Percentiles rank a stretch among this genome's conserved stretches.
phyloP scores from a whole-genome alignment of 1,140 invertebrate genomes.

The Anastatus disparis region DNA sequence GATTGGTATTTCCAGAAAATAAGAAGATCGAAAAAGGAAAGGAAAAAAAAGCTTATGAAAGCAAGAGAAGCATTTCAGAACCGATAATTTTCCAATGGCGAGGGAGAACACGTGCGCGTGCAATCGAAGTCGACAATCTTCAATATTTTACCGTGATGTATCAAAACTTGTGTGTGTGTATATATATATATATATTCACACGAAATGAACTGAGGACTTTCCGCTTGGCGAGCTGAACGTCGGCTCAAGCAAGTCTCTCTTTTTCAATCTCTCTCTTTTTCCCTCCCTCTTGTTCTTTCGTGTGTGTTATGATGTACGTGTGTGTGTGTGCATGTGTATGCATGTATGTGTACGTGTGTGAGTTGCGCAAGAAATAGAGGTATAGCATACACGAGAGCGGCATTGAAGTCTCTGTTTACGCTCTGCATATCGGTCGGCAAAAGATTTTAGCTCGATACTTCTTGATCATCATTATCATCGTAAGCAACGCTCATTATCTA shows the following conservation, averaged over 20 bases:
- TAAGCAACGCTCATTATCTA: not conserved
- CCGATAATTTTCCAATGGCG: slow-evolving; percentile 7
- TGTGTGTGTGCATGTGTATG: too few relatives aligned
- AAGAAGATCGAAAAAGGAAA: slow-evolving; percentile 2
- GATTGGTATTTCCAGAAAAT: too few relatives aligned
- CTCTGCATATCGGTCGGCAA: not conserved
- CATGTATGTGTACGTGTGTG: too few relatives aligned
- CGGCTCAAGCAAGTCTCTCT: not conserved
- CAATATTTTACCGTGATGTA: too few relatives aligned
- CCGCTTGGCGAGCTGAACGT: slow-evolving; percentile 31
- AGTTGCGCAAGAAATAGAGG: not conserved
- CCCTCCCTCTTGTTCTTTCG: too few relatives aligned
- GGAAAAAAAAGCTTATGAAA: not conserved
- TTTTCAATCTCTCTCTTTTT: not conserved
- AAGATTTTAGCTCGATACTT: not conserved
- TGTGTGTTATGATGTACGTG: too few relatives aligned
- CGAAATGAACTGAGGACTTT: slow-evolving; percentile 2
- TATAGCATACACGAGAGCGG: not conserved
- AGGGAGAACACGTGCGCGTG: not conserved
- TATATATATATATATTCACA: not conserved
- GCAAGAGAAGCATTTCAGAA: slow-evolving; percentile 38
- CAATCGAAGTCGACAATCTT: too few relatives aligned
- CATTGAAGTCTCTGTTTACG: slow-evolving; percentile 29
- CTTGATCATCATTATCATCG: too few relatives aligned
- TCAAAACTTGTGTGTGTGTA: not conserved